Conservation (phyloP, 2,888 invertebrate species). For the Allacma fusca region DNA sequence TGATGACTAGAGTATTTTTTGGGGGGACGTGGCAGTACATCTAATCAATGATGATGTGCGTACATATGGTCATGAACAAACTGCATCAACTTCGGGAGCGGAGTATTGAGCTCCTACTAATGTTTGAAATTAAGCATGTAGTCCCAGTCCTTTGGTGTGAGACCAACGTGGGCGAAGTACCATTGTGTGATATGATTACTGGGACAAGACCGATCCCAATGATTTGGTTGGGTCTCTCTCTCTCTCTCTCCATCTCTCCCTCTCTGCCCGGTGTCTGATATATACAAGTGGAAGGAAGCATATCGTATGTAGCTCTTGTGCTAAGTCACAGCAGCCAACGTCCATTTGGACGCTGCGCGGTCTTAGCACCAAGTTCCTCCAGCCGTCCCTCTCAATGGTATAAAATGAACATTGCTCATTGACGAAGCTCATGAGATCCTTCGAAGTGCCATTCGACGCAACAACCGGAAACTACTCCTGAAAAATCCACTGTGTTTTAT, state of each 20-base stretch:
- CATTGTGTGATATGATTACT: conserved; percentile 20
- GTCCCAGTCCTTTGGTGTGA: neutral
- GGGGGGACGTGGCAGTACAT: too few relatives aligned
- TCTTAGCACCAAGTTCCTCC: neutral
- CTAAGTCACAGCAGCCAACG: neutral
- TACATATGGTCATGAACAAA: too few relatives aligned
- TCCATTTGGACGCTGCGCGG: conserved; percentile 24
- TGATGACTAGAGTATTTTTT: too few relatives aligned
- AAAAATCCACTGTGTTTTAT: conserved; percentile 16
- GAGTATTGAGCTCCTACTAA: too few relatives aligned
- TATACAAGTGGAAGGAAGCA: neutral
- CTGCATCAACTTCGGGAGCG: too few relatives aligned
- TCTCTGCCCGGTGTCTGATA: neutral
- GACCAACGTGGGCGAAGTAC: neutral
- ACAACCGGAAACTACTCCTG: conserved; percentile 38
- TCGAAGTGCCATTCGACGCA: conserved; percentile 42
- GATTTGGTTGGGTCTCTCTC: neutral
- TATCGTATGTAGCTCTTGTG: neutral
- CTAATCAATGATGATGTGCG: too few relatives aligned
- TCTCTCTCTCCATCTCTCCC: too few relatives aligned
- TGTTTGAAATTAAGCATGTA: too few relatives aligned
- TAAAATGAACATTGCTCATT: conserved; percentile 44
- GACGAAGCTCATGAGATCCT: conserved; percentile 41
- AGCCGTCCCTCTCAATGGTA: conserved; percentile 29
- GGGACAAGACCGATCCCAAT: neutral